Evolutionary conservation across 2,113 vertebrate genomes (phyloP), one percentile per base, ranked within the genome.

Genomic region (Oreochromis aureus): DNA sequence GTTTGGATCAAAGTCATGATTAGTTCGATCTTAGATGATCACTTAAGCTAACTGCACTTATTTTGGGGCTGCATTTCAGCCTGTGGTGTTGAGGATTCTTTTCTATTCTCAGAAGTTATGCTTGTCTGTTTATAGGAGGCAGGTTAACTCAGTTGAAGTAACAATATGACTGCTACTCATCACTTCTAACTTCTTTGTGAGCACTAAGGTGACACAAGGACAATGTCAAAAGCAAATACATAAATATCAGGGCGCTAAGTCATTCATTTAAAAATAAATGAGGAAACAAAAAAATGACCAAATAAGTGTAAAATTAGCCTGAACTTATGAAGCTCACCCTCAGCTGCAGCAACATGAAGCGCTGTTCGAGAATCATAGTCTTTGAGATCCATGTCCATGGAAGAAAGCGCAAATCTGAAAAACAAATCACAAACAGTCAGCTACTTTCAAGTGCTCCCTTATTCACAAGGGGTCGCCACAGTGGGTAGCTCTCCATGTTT

Each of bases 361-460:
- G 97, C 97, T 58, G 97, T 98, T 76, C 97, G 95, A 41, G 93
- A 96, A 66, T 98, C 97, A 54, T 98, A 98, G 88, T 98, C 97
- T 90, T 97, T 97, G 90, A 97, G 96, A 80, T 97, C 97, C 97
- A 98, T 97, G 89, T 98, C 94, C 96, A 97, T 96, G 19, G 97
- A 97, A 19, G 97, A 98, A 6, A 98, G 91, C 12, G 98, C 97
- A 96, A 97, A 98, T 93, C 98, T 98, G 91, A 79, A 78, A 34
- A 22, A 46, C n/a, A 32, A n/a, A 9, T 15, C 56, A 53, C 71
- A 27, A 19, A 73, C 39, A 78, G 73, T 78, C 69, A 76, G 15
- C 22, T 46, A 18, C 22, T 48, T 76, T 48, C 22, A 46, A 46
- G 22, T 30, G 22, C 69, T 76, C 6, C 22, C n/a, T 41, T 41